phyloP scores from a whole-genome alignment of 2,888 invertebrate genomes.

The Agonum fuliginosum region DNA sequence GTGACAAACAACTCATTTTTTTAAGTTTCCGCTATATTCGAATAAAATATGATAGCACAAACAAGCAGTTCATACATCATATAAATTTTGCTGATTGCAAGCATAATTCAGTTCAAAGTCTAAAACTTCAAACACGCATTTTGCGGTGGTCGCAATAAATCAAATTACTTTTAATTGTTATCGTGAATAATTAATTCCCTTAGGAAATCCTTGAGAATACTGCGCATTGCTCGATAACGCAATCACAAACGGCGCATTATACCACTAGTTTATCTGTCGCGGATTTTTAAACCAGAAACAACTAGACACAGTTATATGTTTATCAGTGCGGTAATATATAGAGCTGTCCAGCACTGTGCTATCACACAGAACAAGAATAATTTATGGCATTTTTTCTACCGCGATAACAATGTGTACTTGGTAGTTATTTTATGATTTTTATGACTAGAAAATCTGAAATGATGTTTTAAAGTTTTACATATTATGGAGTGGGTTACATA shows the following conservation, averaged over 20 bases:
- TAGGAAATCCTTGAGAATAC: neutral
- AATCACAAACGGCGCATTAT: conserved; percentile 7
- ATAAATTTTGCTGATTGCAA: neutral
- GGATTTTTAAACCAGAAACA: conserved; percentile 12
- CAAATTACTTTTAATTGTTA: neutral
- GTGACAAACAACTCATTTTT: no score
- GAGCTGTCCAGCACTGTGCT: neutral
- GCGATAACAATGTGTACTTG: conserved; percentile 1
- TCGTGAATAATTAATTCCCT: neutral
- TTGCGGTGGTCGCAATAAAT: neutral
- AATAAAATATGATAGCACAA: neutral
- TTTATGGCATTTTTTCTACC: neutral
- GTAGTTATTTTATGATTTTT: conserved; percentile 22
- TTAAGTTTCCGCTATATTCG: no score
- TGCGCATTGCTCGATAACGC: neutral
- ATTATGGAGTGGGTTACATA: neutral
- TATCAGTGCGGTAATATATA: conserved; percentile 8
- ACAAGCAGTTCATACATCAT: neutral
- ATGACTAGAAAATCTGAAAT: conserved; percentile 32
- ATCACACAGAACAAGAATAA: neutral
- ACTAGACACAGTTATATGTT: neutral
- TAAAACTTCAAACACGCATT: no score
- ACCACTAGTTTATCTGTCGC: neutral
- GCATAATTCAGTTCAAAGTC: no score
- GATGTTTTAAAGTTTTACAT: conserved; percentile 24